Evolutionary conservation across 2,797 vertebrate genomes (phyloP).

Genomic region (Sebastes diploproa): DNA sequence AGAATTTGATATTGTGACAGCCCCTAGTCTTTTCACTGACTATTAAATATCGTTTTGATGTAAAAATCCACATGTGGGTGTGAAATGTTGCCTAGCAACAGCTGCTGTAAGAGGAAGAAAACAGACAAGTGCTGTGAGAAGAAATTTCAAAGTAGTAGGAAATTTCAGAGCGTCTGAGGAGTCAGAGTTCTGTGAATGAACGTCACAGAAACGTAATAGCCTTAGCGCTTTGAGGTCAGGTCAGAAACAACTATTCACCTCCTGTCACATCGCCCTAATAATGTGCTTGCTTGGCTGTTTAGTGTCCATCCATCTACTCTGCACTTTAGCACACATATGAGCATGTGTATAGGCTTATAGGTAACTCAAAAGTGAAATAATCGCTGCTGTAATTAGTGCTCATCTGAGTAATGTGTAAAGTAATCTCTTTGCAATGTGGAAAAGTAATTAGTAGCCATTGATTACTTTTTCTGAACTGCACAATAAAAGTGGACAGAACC

Average conservation of each 20-base stretch:
- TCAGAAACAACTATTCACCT: conserved; percentile 16
- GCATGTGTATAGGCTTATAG: neutral
- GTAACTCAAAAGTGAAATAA: conserved; percentile 25
- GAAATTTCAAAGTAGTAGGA: conserved; percentile 20
- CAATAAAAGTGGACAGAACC: conserved; percentile 21
- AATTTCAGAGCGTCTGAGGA: conserved; percentile 11
- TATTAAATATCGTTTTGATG: conserved; percentile 39
- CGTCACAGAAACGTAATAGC: neutral
- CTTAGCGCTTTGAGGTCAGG: neutral
- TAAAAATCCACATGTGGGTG: conserved; percentile 36
- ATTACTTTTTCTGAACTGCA: conserved; percentile 30
- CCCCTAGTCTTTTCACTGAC: conserved; percentile 3
- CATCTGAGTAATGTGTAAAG: conserved; percentile 19
- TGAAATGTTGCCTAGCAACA: conserved; percentile 68
- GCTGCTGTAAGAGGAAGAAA: conserved; percentile 43
- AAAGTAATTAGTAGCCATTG: conserved; percentile 50
- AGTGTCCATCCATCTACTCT: neutral
- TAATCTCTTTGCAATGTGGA: conserved; percentile 37
- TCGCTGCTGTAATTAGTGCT: conserved; percentile 24
- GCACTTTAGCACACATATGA: neutral
- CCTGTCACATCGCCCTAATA: neutral
- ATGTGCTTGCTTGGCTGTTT: neutral
- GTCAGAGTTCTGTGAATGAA: conserved; percentile 19
- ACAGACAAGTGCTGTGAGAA: conserved; percentile 1
- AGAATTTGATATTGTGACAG: neutral